Percentiles rank a stretch among this genome's conserved stretches.
Evolutionary conservation across 2,797 vertebrate genomes (phyloP).

Genomic region (Leptoclinus maculatus): DNA sequence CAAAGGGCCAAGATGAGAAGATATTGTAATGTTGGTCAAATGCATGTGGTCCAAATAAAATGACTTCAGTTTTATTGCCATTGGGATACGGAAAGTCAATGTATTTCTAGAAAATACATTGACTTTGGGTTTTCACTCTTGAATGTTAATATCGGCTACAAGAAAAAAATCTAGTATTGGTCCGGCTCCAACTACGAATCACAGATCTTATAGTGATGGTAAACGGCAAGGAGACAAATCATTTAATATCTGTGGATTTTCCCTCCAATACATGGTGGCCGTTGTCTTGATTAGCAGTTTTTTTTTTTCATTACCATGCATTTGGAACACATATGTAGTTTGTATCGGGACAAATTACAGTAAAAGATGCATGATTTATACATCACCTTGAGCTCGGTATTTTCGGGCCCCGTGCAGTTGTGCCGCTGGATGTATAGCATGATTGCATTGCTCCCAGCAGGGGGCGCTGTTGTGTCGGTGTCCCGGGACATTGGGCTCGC

Average conservation of each 20-base stretch:
- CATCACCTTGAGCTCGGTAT: conserved; percentile 6
- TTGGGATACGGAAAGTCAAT: too few relatives aligned
- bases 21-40: too few relatives aligned
- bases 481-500: conserved; percentile 18
- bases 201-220: not conserved
- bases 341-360: not conserved
- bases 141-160: not conserved
- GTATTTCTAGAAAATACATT: too few relatives aligned
- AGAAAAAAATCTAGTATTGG: not conserved
- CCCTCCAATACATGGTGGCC: not conserved
- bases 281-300: not conserved
- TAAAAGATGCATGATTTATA: not conserved
- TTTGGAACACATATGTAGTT: not conserved
- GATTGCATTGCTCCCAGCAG: conserved; percentile 50
- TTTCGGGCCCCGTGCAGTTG: not conserved
- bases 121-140: too few relatives aligned
- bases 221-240: not conserved
- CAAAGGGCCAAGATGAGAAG: too few relatives aligned
- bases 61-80: too few relatives aligned
- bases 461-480: conserved; percentile 3
- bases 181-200: not conserved
- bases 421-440: not conserved
- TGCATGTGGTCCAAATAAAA: too few relatives aligned
- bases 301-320: not conserved
- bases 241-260: not conserved